Evolutionary conservation across 2,888 invertebrate genomes (phyloP), one percentile per base, ranked within the genome.

Genomic region (Ophioninae sp.): DNA sequence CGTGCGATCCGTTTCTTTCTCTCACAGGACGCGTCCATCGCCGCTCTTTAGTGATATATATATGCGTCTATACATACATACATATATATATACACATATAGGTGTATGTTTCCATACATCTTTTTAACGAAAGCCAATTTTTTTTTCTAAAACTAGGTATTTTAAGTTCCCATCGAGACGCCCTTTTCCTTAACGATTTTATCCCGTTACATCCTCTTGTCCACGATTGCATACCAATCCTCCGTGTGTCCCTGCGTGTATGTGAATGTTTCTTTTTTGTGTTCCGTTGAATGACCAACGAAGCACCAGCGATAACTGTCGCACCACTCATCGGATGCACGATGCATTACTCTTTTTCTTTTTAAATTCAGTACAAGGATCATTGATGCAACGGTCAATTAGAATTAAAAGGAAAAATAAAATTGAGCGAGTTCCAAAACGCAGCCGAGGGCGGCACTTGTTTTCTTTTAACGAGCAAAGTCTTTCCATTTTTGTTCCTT

Each of bases 81-180:
- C n/a, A 56, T 56, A 44, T 56, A 69, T 30, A 69, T 13, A 6
- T 20, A 30, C 17, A 65, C 56, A 20, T 67, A 68, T 37, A 72
- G 20, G 30, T 59, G 39, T n/a, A 7, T 80, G 21, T 67, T 30
- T 30, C 3, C 30, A 30, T 23, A n/a, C 23, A n/a, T n/a, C n/a
- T 62, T 70, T 61, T 75, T 68, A 78, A 65, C 56, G 61, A 74
- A 84, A 84, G 74, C 59, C 62, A 69, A 75, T 72, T 74, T 37
- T 72, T 73, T 67, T 75, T 62, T 79, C 80, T 79, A 82, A 83
- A 82, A 80, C 83, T 80, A 84, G 62, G 65, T 79, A 72, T 76
- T 30, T 30, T 62, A 61, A 82, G 78, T 84, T 86, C 80, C 76
- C 85, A 85, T 85, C 86, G 87, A 86, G 84, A 87, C 83, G 81